These are phyloP conservation scores for Drosophila equinoxialis DNA, from an alignment of 1,140 invertebrate species.

Conservation along the genomic window DNA sequence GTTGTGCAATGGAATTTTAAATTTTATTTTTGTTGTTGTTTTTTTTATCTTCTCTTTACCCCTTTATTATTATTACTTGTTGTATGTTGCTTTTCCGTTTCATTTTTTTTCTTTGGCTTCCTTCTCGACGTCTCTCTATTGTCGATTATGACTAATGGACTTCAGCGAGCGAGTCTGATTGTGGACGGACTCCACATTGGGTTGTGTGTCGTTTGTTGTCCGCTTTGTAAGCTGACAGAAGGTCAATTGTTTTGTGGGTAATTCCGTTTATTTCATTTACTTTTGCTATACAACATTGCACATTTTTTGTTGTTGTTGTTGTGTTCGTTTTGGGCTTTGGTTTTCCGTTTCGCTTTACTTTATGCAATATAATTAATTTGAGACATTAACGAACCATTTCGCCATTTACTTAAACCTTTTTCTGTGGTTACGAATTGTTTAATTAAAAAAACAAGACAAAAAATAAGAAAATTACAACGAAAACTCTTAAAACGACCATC, in stretches of 20 bases:
- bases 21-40: conserved; percentile 32
- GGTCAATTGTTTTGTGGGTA: conserved; percentile 76
- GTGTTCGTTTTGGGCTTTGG: conserved; percentile 44
- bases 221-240: conserved; percentile 65
- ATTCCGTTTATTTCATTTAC: conserved; percentile 60
- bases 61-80: conserved; percentile 4
- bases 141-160: conserved; percentile 76
- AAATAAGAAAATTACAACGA: not conserved
- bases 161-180: conserved; percentile 13
- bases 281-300: conserved; percentile 21
- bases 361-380: conserved; percentile 68
- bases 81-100: conserved; percentile 24
- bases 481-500: not conserved
- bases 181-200: not conserved
- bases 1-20: conserved; percentile 69
- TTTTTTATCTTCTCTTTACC: conserved; percentile 19
- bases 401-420: conserved; percentile 57
- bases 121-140: conserved; percentile 57
- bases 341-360: conserved; percentile 40
- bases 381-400: conserved; percentile 72
- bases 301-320: conserved; percentile 14
- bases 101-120: conserved; percentile 51
- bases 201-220: conserved; percentile 48
- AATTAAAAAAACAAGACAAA: conserved; percentile 25
- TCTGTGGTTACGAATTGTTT: conserved; percentile 43